These are phyloP conservation scores for Chrysomallon squamiferum DNA, from an alignment of 1,140 invertebrate species.

Conservation along the genomic window DNA sequence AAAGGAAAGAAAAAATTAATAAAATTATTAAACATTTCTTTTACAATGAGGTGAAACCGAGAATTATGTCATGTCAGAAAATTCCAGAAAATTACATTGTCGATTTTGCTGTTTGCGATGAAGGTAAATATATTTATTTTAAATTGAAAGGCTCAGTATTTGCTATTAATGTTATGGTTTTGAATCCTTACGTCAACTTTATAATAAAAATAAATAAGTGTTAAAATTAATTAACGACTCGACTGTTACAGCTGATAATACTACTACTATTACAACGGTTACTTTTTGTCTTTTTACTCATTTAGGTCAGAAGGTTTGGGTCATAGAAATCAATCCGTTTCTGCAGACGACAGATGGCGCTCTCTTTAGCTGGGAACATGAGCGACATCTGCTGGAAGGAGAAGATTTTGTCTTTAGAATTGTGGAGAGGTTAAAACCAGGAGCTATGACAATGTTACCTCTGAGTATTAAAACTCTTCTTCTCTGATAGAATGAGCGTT, in stretches of 20 bases:
- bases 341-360: slow-evolving; percentile 52
- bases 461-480: slow-evolving; percentile 25
- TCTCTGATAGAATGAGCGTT: too few species aligned
- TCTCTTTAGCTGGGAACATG: slow-evolving; percentile 54
- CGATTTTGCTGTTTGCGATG: slow-evolving; percentile 48
- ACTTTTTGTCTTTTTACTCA: too few species aligned
- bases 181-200: too few species aligned
- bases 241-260: too few species aligned
- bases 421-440: slow-evolving; percentile 36
- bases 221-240: too few species aligned
- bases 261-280: too few species aligned
- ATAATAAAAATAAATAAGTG: too few species aligned
- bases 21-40: slow-evolving; percentile 30
- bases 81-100: slow-evolving; percentile 46
- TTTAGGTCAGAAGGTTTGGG: slow-evolving; percentile 44
- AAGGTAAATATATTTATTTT: slow-evolving; percentile 26
- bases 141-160: too few species aligned
- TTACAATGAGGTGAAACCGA: slow-evolving; percentile 24
- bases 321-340: slow-evolving; percentile 56
- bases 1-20: slow-evolving; percentile 24
- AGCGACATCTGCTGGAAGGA: slow-evolving; percentile 43
- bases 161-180: too few species aligned
- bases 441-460: slow-evolving; percentile 47
- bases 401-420: slow-evolving; percentile 38
- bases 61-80: slow-evolving; percentile 16